Base-by-base conservation (phyloP, 2,888 invertebrate species). In the Lasioglossum calceatum region DNA sequence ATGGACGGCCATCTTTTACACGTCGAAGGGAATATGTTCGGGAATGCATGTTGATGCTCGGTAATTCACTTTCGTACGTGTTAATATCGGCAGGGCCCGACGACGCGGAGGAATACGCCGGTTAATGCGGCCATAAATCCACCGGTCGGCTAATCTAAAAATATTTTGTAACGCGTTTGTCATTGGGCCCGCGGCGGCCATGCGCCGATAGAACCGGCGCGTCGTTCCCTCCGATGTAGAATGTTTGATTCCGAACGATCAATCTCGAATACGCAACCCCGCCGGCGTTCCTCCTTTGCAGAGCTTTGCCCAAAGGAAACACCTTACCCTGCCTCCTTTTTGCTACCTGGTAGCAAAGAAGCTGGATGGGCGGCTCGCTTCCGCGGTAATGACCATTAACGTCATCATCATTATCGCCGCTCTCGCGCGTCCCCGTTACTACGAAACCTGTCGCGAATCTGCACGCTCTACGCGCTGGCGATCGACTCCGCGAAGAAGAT, bases 381-480 rank as follows among this genome's bases (percentile, higher is more conserved):
- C 92, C 91, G 91, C 87, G 90, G 93, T 92, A 94, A 94, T 94
- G 94, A 94, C 93, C 94, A 92, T 93, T 93, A 93, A 90, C 93
- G 91, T 94, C 94, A 94, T 94, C 94, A 95, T 94, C 94, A 95
- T 95, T 94, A 94, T 94, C 93, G 92, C 91, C 23, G 23, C 91
- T 89, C 67, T n/a, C 61, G 67, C 89, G 85, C 90, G 89, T 91
- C 90, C 88, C 86, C 81, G 88, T 91, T 89, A 90, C 88, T 32
- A 91, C 91, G 89, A 89, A 91, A 92, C 90, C 89, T 91, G 88
- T 92, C 90, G 47, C 44, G 27, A 54, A n/a, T 47, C 67, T 27
- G 27, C 36, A 61, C 36, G 70, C 50, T 64, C 58, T 73, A 80
- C 54, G 78, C 42, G 39, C n/a, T 12, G 23, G 61, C 73, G 74